Evolutionary conservation across 2,888 invertebrate species (phyloP).

Genomic region (Mythimna loreyi): DNA sequence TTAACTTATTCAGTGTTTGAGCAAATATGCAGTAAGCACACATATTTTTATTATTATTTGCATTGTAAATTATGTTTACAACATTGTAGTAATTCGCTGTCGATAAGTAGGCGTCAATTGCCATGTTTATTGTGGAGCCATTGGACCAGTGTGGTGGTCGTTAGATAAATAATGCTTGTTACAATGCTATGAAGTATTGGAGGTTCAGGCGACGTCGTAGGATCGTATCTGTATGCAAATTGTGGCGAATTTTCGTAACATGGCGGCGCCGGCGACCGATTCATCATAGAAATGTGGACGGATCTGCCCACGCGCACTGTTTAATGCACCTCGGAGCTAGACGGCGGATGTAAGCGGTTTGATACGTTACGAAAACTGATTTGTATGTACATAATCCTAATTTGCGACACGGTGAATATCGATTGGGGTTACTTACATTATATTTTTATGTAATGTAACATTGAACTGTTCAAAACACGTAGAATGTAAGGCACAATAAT

Average conservation of each 20-base stretch:
- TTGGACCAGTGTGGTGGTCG: slow-evolving; percentile 66
- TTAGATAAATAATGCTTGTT: slow-evolving; percentile 83
- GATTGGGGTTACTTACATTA: slow-evolving; percentile 48
- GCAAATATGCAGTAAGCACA: slow-evolving; percentile 59
- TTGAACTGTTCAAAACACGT: slow-evolving; percentile 19
- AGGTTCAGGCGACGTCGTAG: slow-evolving; percentile 66
- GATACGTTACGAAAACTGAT: slow-evolving; percentile 74
- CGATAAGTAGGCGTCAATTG: slow-evolving; percentile 73
- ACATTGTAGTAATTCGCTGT: slow-evolving; percentile 68
- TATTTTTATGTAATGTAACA: slow-evolving; percentile 52
- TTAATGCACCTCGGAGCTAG: slow-evolving; percentile 76
- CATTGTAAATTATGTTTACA: slow-evolving; percentile 69
- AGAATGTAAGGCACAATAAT: slow-evolving; percentile 18
- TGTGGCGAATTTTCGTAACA: slow-evolving; percentile 87
- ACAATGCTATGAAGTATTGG: slow-evolving; percentile 77
- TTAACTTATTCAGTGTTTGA: slow-evolving; percentile 62
- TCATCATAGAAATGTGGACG: slow-evolving; percentile 90
- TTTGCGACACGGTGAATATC: slow-evolving; percentile 58
- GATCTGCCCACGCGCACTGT: slow-evolving; percentile 84
- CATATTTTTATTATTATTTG: slow-evolving; percentile 67
- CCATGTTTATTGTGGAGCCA: slow-evolving; percentile 65
- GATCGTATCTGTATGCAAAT: slow-evolving; percentile 87
- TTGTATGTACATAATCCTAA: slow-evolving; percentile 66
- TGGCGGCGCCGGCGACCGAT: slow-evolving; percentile 82
- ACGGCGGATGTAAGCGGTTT: slow-evolving; percentile 68